A percentile compares a stretch with the other conserved stretches of the same genome.
phyloP scores from a whole-genome alignment of 2,797 vertebrate species.

The Rhyacichthys aspro region DNA sequence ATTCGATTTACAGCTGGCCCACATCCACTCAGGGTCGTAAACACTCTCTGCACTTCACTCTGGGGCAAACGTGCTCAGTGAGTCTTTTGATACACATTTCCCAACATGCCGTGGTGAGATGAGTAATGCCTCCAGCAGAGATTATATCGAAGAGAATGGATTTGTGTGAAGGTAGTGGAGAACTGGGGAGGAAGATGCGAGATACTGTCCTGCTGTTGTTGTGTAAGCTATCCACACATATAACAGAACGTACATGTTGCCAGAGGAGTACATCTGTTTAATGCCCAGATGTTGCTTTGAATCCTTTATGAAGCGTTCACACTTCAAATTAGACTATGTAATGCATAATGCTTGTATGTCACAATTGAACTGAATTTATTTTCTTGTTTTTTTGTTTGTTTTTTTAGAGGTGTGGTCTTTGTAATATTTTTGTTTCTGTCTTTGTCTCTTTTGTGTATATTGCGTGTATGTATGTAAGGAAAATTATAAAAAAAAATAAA shows the following conservation, averaged over 20 bases:
- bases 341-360: no score
- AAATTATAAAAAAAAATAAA: no score
- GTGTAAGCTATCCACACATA: conserved; percentile 46
- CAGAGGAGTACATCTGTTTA: conserved; percentile 49
- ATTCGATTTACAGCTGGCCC: neutral
- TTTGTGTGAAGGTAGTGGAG: conserved; percentile 34
- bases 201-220: conserved; percentile 43
- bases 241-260: conserved; percentile 49
- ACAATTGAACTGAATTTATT: no score
- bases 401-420: no score
- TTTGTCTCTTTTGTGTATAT: no score
- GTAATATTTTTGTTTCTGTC: no score
- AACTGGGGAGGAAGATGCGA: conserved; percentile 29
- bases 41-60: conserved; percentile 17
- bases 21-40: neutral
- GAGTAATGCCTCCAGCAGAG: conserved; percentile 49
- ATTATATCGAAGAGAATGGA: conserved; percentile 43
- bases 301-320: no score
- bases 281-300: conserved; percentile 48
- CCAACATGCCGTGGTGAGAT: conserved; percentile 39
- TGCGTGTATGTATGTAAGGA: no score
- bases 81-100: conserved; percentile 37
- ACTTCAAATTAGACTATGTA: no score
- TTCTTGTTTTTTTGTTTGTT: no score
- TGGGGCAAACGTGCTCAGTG: conserved; percentile 10